Evolutionary conservation across 1,140 invertebrate species (phyloP).

Genomic region (Calephelis nemesis): DNA sequence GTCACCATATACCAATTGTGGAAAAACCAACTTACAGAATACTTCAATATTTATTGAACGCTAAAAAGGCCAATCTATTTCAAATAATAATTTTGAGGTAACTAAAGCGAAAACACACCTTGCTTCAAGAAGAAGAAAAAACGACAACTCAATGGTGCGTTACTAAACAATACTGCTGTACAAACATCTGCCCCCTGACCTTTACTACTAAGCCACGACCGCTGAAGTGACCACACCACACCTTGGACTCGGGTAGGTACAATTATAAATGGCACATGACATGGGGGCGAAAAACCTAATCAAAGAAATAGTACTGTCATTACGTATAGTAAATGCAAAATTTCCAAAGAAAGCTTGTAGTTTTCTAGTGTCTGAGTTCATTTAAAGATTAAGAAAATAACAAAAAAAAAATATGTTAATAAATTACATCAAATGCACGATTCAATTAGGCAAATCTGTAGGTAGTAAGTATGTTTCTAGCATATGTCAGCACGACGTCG

Average conservation of each 20-base stretch:
- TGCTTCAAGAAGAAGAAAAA: constrained; percentile 17
- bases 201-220: constrained; percentile 31
- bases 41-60: too few species aligned
- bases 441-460: too few species aligned
- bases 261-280: constrained; percentile 29
- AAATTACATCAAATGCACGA: too few species aligned
- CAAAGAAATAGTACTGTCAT: constrained; percentile 25
- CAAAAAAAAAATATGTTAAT: too few species aligned
- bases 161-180: constrained; percentile 42
- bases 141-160: constrained; percentile 26
- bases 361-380: too few species aligned
- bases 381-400: too few species aligned
- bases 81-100: not conserved
- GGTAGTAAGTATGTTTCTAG: too few species aligned
- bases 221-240: constrained; percentile 19
- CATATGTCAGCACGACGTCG: too few species aligned
- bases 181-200: constrained; percentile 57
- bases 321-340: not conserved
- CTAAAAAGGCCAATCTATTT: not conserved
- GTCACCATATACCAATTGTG: too few species aligned
- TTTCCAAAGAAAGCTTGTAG: not conserved
- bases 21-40: too few species aligned
- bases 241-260: constrained; percentile 28
- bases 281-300: constrained; percentile 53
- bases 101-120: constrained; percentile 1